Conservation (phyloP, 2,888 invertebrate species). For the Archips crataeganus region DNA sequence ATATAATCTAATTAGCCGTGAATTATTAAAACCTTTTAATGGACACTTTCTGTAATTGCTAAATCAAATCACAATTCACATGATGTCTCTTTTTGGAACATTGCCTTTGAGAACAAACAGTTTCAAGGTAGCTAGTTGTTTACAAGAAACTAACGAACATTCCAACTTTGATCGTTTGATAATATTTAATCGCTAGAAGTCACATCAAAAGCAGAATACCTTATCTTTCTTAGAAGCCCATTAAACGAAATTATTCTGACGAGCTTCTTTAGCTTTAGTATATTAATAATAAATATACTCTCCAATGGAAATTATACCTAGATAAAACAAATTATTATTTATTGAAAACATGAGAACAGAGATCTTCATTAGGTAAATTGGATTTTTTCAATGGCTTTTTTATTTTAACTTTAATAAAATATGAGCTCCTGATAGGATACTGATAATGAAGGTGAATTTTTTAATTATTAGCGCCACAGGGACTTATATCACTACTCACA, state of each 20-base stretch:
- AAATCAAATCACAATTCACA: no score
- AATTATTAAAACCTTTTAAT: no score
- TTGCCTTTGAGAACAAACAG: background rate
- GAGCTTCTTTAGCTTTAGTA: no score
- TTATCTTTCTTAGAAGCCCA: background rate
- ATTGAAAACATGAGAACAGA: background rate
- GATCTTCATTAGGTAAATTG: background rate
- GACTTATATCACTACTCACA: no score
- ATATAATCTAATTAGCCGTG: no score
- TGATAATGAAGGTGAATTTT: background rate
- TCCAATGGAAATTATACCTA: background rate
- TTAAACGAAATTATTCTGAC: background rate
- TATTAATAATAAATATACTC: background rate
- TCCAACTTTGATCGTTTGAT: slow-evolving; percentile 14
- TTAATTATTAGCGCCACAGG: no score
- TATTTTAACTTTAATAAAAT: background rate
- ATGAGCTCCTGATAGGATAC: background rate
- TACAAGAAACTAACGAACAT: slow-evolving; percentile 2
- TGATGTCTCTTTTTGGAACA: background rate
- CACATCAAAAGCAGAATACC: slow-evolving; percentile 3
- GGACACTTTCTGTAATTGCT: no score
- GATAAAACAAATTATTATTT: background rate
- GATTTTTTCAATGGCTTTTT: no score
- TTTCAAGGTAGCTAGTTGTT: slow-evolving; percentile 12
- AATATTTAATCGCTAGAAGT: slow-evolving; percentile 6